These are phyloP conservation scores for Psittacula echo DNA, from an alignment of 2,797 vertebrate genomes.

Conservation along the genomic window DNA sequence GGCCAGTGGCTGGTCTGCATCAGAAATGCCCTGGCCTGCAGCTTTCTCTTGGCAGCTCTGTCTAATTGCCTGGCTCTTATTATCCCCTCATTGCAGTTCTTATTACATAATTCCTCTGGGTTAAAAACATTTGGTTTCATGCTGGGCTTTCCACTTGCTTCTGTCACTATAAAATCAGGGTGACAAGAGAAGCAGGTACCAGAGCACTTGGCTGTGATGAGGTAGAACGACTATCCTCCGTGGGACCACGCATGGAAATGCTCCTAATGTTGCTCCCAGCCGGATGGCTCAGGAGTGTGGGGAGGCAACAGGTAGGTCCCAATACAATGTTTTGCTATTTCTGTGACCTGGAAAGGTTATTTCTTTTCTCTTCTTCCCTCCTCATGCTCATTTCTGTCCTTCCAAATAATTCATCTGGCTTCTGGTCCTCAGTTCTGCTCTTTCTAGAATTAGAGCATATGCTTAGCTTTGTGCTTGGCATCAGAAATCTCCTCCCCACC, in stretches of 20 bases:
- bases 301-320: not conserved
- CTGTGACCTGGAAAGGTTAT: not conserved
- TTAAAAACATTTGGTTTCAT: not conserved
- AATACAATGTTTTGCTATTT: not conserved
- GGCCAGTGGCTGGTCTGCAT: not conserved
- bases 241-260: not conserved
- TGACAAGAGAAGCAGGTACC: not conserved
- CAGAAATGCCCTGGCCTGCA: not conserved
- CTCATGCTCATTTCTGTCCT: not conserved
- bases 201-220: not conserved
- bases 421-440: not conserved
- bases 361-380: not conserved
- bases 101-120: not conserved
- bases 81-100: not conserved
- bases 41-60: not conserved
- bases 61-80: not conserved
- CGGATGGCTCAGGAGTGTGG: not conserved
- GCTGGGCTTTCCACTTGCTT: not conserved
- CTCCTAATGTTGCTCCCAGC: accelerated
- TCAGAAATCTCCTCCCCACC: not conserved
- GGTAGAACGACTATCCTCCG: not conserved
- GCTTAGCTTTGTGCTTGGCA: not conserved
- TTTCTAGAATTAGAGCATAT: not conserved
- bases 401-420: not conserved
- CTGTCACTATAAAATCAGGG: not conserved